phyloP scores from a whole-genome alignment of 1,140 invertebrate species.

The Panagrolaimus sp. region DNA sequence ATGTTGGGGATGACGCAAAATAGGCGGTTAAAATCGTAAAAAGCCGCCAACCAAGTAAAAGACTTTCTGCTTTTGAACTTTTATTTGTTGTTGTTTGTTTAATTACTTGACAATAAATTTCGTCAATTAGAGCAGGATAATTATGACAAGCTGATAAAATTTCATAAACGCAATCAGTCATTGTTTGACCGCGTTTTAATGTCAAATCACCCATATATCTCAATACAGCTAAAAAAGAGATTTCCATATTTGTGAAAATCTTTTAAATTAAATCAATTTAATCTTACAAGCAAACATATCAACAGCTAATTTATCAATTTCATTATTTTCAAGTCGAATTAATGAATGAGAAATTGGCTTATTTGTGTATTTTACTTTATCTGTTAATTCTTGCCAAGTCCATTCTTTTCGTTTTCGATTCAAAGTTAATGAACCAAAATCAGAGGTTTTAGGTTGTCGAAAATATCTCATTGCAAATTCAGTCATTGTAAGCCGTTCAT shows the following conservation, averaged over 20 bases:
- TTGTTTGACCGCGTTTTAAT: constrained; percentile 68
- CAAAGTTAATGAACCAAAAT: constrained; percentile 26
- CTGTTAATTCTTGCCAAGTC: constrained; percentile 89
- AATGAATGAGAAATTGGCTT: constrained; percentile 72
- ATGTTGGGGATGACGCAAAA: constrained; percentile 84
- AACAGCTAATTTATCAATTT: constrained; percentile 76
- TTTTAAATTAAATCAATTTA: too few relatives aligned
- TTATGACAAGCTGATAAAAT: constrained; percentile 95
- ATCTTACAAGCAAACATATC: constrained; percentile 76
- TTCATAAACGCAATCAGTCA: constrained; percentile 93
- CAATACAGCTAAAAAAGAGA: constrained; percentile 70
- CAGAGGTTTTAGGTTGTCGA: constrained; percentile 75
- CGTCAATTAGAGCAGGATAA: constrained; percentile 80
- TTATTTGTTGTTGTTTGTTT: constrained; percentile 97
- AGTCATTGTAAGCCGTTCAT: constrained; percentile 84
- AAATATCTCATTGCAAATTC: constrained; percentile 95
- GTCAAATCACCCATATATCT: constrained; percentile 88
- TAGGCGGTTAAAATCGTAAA: constrained; percentile 92
- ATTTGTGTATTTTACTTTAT: constrained; percentile 86
- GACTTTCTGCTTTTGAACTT: constrained; percentile 72
- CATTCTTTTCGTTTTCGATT: constrained; percentile 64
- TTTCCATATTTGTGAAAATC: background rate
- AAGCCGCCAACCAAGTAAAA: constrained; percentile 90
- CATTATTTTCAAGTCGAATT: constrained; percentile 72
- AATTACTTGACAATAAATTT: constrained; percentile 96